Evolutionary conservation across 2,888 invertebrate species (phyloP).

Genomic region (Anodontia alba): DNA sequence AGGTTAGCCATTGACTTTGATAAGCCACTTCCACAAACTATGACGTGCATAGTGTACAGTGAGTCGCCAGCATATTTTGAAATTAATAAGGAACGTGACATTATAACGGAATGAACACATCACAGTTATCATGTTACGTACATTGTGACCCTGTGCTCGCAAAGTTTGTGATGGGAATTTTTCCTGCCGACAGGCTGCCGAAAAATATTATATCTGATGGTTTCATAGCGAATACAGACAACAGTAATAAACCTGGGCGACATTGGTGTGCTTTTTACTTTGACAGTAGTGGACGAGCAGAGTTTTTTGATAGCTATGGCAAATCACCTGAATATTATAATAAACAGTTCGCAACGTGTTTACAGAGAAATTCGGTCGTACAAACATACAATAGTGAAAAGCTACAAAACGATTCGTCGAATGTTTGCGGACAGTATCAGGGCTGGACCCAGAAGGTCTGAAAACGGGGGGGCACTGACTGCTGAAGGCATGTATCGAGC

Average conservation of each 20-base stretch:
- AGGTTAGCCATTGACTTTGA: neutral
- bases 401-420: neutral
- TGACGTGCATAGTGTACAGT: too few species aligned
- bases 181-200: neutral
- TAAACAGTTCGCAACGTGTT: neutral
- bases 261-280: neutral
- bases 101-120: neutral
- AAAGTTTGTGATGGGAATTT: neutral
- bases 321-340: neutral
- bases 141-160: neutral
- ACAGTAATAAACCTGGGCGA: neutral
- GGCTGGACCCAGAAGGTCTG: too few species aligned
- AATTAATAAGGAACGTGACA: too few species aligned
- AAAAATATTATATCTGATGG: neutral
- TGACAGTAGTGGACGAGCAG: neutral
- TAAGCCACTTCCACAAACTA: too few species aligned
- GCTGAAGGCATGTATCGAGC: too few species aligned
- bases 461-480: too few species aligned
- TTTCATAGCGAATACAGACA: neutral
- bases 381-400: neutral
- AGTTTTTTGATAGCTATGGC: neutral
- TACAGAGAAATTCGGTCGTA: neutral
- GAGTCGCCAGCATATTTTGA: too few species aligned
- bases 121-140: neutral
- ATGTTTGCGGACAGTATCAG: neutral